phyloP scores from a whole-genome alignment of 2,888 invertebrate genomes.

The Megamerina dolium region DNA sequence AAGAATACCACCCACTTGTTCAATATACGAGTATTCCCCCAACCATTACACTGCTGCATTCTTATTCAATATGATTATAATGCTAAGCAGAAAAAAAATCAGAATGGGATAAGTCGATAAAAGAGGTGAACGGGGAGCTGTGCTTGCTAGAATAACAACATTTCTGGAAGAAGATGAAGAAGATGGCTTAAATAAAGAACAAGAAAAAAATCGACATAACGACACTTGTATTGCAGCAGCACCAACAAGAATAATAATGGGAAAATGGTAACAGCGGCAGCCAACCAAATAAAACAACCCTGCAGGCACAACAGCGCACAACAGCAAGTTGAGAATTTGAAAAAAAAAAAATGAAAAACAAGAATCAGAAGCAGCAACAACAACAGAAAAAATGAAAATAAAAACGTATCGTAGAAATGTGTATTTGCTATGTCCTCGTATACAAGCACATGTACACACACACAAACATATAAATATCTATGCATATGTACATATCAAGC shows the following conservation, averaged over 20 bases:
- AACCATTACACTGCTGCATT: not conserved
- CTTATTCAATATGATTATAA: too few relatives aligned
- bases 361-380: conserved; percentile 1
- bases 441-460: conserved; percentile 5
- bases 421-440: too few relatives aligned
- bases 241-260: conserved; percentile 6
- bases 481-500: conserved; percentile 3
- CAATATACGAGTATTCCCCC: not conserved
- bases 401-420: not conserved
- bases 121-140: too few relatives aligned
- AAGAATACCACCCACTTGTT: too few relatives aligned
- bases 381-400: conserved; percentile 9
- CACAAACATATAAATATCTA: not conserved
- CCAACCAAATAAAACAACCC: conserved; percentile 8
- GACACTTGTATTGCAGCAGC: not conserved
- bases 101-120: too few relatives aligned
- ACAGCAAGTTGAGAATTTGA: conserved; percentile 2
- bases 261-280: too few relatives aligned
- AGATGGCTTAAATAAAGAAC: conserved; percentile 7
- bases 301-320: conserved; percentile 15
- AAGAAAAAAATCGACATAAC: conserved; percentile 5
- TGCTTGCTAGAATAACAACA: too few relatives aligned
- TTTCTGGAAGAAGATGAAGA: too few relatives aligned
- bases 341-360: conserved; percentile 7
- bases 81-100: too few relatives aligned